Conservation (phyloP, 2,113 vertebrate genomes). For the Carassius carassius region DNA sequence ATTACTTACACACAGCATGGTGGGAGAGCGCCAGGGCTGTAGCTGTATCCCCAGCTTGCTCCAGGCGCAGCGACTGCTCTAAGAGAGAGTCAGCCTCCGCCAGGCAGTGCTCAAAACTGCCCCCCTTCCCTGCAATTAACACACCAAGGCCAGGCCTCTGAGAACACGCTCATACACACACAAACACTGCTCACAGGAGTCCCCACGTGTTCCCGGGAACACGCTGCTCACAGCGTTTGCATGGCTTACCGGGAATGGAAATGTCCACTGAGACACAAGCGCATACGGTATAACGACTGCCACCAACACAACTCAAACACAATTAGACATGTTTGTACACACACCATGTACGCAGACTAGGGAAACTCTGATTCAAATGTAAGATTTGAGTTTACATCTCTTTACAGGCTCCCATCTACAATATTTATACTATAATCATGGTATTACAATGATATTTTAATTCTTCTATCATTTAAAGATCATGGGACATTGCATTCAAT, state of each 20-base stretch:
- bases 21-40: slow-evolving; percentile 86
- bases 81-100: slow-evolving; percentile 86
- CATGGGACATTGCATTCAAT: neutral
- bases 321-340: slow-evolving; percentile 29
- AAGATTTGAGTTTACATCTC: neutral
- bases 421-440: neutral
- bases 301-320: slow-evolving; percentile 39
- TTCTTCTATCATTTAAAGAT: neutral
- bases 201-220: slow-evolving; percentile 20
- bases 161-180: slow-evolving; percentile 48
- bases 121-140: slow-evolving; percentile 86
- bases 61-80: slow-evolving; percentile 85
- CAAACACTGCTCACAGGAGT: slow-evolving; percentile 40
- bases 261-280: slow-evolving; percentile 31
- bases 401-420: neutral
- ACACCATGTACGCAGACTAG: slow-evolving; percentile 46
- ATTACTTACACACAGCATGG: slow-evolving; percentile 90
- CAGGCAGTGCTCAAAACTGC: slow-evolving; percentile 84
- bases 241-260: slow-evolving; percentile 10
- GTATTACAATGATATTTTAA: neutral
- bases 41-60: slow-evolving; percentile 86
- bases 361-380: slow-evolving; percentile 21
- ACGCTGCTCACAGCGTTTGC: slow-evolving; percentile 25
- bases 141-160: slow-evolving; percentile 63
- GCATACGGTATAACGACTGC: slow-evolving; percentile 24